Evolutionary conservation across 92 coral and sea anemone species (phyloP).

Genomic region (Scolanthus callimorphus): DNA sequence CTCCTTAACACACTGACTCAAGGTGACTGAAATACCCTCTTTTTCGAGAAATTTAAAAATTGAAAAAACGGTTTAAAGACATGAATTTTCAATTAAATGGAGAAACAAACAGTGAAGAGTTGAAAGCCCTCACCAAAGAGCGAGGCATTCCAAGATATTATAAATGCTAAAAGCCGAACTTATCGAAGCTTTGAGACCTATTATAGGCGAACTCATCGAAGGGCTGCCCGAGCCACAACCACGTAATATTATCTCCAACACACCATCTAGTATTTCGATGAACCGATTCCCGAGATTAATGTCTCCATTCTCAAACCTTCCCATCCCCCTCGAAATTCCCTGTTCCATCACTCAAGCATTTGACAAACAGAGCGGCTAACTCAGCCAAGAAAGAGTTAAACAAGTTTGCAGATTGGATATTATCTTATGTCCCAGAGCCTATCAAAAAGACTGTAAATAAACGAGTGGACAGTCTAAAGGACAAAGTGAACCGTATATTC

Average conservation of each 20-base stretch:
- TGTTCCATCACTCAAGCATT: slow-evolving; percentile 29
- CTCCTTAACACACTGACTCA: too few species aligned
- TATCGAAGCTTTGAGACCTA: too few species aligned
- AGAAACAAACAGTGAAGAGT: slow-evolving; percentile 1
- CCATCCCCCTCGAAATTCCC: background rate
- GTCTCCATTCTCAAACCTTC: slow-evolving; percentile 38
- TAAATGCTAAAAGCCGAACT: slow-evolving; percentile 15
- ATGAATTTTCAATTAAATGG: slow-evolving; percentile 11
- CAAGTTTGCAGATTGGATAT: slow-evolving; percentile 43
- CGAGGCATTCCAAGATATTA: slow-evolving; percentile 22
- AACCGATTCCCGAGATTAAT: slow-evolving; percentile 27
- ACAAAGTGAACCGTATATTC: slow-evolving; percentile 23
- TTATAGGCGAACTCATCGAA: slow-evolving; percentile 42
- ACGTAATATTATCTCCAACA: background rate
- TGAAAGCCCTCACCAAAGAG: slow-evolving; percentile 30
- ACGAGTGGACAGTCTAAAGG: slow-evolving; percentile 31
- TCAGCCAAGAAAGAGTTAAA: slow-evolving; percentile 33
- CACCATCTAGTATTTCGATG: slow-evolving; percentile 26
- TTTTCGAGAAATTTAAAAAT: too few species aligned
- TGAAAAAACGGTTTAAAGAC: slow-evolving; percentile 17
- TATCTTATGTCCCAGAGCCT: slow-evolving; percentile 28
- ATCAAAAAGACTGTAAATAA: slow-evolving; percentile 30
- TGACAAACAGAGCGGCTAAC: slow-evolving; percentile 28
- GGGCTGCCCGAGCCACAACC: slow-evolving; percentile 4
- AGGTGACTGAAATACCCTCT: too few species aligned